phyloP scores from a whole-genome alignment of 2,113 vertebrate species.

The Motacilla tschutschensis region DNA sequence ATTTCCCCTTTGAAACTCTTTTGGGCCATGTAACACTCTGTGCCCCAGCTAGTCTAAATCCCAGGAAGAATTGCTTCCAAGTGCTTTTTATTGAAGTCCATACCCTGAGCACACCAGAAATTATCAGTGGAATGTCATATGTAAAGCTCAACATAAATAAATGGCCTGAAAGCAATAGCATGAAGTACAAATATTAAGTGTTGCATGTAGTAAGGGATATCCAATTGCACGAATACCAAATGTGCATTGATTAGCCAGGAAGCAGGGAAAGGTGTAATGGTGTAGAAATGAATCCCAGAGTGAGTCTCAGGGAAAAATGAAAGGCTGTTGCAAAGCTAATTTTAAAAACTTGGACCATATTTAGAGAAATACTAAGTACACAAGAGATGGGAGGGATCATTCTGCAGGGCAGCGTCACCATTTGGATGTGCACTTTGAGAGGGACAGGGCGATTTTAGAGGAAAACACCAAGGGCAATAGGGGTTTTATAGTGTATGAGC shows the following conservation, averaged over 20 bases:
- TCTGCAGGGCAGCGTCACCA: background rate
- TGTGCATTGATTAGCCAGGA: background rate
- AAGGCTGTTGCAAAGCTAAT: background rate
- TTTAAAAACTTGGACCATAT: background rate
- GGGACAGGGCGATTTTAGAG: background rate
- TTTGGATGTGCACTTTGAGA: background rate
- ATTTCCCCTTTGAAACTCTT: background rate
- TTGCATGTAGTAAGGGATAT: background rate
- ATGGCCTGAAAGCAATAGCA: background rate
- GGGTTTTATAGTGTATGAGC: background rate
- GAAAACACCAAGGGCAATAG: background rate
- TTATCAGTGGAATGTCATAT: background rate
- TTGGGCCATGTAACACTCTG: background rate
- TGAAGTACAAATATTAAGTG: background rate
- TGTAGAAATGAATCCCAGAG: background rate
- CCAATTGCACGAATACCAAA: background rate
- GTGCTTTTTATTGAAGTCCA: background rate
- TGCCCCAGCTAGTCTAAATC: background rate
- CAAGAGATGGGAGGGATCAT: background rate
- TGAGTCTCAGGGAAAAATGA: background rate
- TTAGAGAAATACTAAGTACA: background rate
- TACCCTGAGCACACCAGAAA: background rate
- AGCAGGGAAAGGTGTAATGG: background rate
- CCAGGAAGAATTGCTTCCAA: background rate
- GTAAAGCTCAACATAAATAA: background rate